These are phyloP conservation scores for Myocastor coypus DNA, from an alignment of 2,113 vertebrate species.

Conservation along the genomic window DNA sequence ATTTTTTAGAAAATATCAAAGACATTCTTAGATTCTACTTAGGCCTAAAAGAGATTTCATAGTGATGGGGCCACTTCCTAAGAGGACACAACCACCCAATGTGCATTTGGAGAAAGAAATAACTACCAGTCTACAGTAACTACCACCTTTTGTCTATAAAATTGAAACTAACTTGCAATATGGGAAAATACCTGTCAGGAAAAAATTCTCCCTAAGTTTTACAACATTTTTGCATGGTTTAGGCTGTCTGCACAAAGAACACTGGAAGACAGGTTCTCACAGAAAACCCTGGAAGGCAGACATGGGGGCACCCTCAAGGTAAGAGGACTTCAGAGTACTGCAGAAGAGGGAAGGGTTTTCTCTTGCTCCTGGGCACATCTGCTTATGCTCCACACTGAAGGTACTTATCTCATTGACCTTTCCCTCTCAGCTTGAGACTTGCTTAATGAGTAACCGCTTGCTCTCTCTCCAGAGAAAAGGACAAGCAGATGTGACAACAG, in stretches of 20 bases:
- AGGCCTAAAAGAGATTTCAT: background rate
- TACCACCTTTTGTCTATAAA: background rate
- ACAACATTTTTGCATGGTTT: background rate
- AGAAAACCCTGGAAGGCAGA: background rate
- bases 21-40: background rate
- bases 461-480: background rate
- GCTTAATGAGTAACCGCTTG: background rate
- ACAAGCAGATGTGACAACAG: background rate
- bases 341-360: background rate
- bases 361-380: background rate
- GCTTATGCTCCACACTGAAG: background rate
- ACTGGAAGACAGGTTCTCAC: background rate
- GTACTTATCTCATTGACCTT: background rate
- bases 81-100: background rate
- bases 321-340: background rate
- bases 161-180: background rate
- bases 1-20: background rate
- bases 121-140: background rate
- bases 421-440: no score
- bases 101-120: background rate
- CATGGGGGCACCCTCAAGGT: background rate
- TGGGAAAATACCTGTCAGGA: background rate
- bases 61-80: background rate
- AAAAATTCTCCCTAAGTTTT: background rate
- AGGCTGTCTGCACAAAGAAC: background rate